Evolutionary conservation across 2,797 vertebrate species (phyloP), one percentile per base, ranked within the genome.

Genomic region (Synanceia verrucosa): DNA sequence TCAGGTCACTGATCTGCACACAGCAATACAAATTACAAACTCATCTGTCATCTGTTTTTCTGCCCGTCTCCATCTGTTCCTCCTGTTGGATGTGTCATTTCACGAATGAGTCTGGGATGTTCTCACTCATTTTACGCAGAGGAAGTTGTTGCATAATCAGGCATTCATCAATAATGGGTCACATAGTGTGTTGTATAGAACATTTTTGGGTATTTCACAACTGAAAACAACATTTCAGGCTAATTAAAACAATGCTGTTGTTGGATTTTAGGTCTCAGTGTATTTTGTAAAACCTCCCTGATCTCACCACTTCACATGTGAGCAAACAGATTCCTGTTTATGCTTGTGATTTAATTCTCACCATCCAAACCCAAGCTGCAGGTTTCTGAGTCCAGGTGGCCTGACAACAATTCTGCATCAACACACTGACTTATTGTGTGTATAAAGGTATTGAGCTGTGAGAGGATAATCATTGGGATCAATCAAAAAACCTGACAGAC

Each of bases 361-460:
- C 48, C 37, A 47, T 62, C 31, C 56, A 29, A 82, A 81, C 79
- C 65, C 66, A 79, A 79, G 28, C 21, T 59, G 43, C 82, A 61
- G 61, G 79, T 86, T 78, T 60, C 12, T 67, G 51, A 62, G 23
- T 79, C 60, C 59, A 73, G 63, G 33, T 47, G 70, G 41, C 58
- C 4, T 0, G 4, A 65, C 36, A 74, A 64, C 64, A 60, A 55
- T 28, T 60, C 23, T 29, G 37, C 5, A 1, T 44, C 48, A 48
- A 16, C 43, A 53, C 43, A 9, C 41, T 63, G 65, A 64, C 43
- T 63, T 31, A 72, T 50, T 80, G 31, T 19, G 26, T 67, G 52
- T 51, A 68, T 13, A 52, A 21, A 37, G 21, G 3, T 10, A 31
- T 8, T 69, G 19, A 61, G 69, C 33, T 36, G 14, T 34, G 9